phyloP scores from a whole-genome alignment of 2,113 vertebrate species.

The Platysternon megacephalum region DNA sequence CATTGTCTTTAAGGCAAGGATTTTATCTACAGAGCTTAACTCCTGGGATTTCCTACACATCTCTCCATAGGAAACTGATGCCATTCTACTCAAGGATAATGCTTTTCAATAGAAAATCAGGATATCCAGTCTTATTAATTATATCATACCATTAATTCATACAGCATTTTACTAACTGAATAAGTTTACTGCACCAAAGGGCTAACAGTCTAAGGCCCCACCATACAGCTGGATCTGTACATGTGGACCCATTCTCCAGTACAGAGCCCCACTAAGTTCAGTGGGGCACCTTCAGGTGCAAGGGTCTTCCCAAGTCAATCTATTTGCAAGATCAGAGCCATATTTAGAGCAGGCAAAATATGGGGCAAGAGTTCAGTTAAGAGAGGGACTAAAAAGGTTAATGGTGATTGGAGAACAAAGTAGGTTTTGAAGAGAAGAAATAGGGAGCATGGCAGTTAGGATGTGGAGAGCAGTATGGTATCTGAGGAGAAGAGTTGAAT shows the following conservation, averaged over 20 bases:
- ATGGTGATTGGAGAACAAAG: not conserved
- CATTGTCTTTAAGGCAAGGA: not conserved
- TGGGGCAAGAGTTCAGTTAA: not conserved
- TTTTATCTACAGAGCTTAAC: not conserved
- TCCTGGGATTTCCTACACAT: not conserved
- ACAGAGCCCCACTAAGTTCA: not conserved
- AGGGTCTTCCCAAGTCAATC: not conserved
- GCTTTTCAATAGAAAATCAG: not conserved
- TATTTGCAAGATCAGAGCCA: not conserved
- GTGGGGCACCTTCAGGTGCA: not conserved
- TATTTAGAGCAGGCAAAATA: not conserved
- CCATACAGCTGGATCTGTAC: not conserved
- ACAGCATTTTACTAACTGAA: not conserved
- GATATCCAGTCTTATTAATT: not conserved
- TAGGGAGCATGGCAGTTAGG: fast-evolving
- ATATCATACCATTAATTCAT: not conserved
- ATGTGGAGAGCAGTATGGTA: not conserved
- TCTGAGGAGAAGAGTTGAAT: not conserved
- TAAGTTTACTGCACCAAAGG: not conserved
- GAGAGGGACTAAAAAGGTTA: not conserved
- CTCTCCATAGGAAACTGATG: not conserved
- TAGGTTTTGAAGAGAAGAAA: not conserved
- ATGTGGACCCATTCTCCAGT: not conserved
- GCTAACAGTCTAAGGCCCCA: not conserved
- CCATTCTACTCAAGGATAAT: not conserved